Percentiles rank a stretch among this genome's conserved stretches.
These are phyloP conservation scores for Pterocles burchelli DNA, from an alignment of 2,113 vertebrate species.

Conservation along the genomic window DNA sequence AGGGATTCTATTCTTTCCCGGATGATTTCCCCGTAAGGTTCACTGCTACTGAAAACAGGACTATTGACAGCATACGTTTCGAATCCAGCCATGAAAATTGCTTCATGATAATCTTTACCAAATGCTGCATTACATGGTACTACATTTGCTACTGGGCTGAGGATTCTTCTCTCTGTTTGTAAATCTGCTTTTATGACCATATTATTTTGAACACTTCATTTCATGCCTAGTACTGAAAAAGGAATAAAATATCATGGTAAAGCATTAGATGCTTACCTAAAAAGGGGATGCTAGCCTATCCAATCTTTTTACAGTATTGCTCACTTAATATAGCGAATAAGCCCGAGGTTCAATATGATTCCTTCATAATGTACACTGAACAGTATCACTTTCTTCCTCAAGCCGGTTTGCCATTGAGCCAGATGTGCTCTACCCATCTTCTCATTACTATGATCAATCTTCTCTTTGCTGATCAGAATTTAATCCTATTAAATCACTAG, in stretches of 20 bases:
- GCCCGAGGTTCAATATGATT: background rate
- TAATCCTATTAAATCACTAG: slow-evolving; percentile 46
- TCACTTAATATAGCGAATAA: background rate
- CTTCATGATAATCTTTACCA: slow-evolving; percentile 25
- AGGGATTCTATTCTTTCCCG: slow-evolving; percentile 4
- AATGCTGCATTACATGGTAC: slow-evolving; percentile 6
- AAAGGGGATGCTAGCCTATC: slow-evolving; percentile 1
- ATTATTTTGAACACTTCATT: slow-evolving; percentile 45
- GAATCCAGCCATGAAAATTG: slow-evolving; percentile 36
- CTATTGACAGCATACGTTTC: background rate
- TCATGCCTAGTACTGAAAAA: slow-evolving; percentile 24
- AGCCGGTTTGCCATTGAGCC: background rate
- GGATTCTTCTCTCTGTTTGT: slow-evolving; percentile 31
- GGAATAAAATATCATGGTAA: background rate
- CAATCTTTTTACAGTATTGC: slow-evolving; percentile 18
- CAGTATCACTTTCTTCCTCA: background rate
- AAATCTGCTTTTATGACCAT: slow-evolving; percentile 30
- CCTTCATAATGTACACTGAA: background rate
- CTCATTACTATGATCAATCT: slow-evolving; percentile 37
- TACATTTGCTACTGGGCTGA: slow-evolving; percentile 9
- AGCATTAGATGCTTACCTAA: slow-evolving; percentile 23
- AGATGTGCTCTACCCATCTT: background rate
- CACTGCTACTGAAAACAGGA: background rate
- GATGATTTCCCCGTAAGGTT: slow-evolving; percentile 12
- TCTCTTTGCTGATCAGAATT: slow-evolving; percentile 47